phyloP scores from a whole-genome alignment of 2,113 vertebrate genomes.

The Pagrus major region DNA sequence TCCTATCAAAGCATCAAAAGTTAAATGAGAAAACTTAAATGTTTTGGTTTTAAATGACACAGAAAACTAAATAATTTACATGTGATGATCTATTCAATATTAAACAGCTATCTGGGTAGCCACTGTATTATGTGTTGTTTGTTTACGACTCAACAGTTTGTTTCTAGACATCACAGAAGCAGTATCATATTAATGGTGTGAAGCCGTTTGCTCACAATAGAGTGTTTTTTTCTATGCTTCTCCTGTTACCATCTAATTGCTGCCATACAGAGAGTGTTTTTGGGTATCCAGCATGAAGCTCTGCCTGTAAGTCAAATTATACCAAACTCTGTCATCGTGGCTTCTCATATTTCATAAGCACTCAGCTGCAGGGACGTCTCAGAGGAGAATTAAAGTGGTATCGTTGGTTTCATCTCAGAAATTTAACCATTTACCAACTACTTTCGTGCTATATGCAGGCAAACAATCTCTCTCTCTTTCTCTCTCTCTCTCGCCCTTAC shows the following conservation, averaged over 20 bases:
- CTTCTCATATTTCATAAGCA: slow-evolving; percentile 49
- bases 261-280: slow-evolving; percentile 19
- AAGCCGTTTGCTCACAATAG: too few species aligned
- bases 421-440: slow-evolving; percentile 29
- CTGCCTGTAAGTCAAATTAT: slow-evolving; percentile 44
- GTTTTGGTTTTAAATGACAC: too few species aligned
- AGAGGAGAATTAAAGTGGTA: slow-evolving; percentile 24
- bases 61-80: too few species aligned
- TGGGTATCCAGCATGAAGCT: slow-evolving; percentile 1
- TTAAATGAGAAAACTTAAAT: too few species aligned
- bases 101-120: background rate
- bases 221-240: background rate
- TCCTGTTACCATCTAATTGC: background rate
- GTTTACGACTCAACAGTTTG: background rate
- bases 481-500: background rate
- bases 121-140: background rate
- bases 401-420: slow-evolving; percentile 35
- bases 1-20: too few species aligned
- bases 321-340: background rate
- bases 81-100: too few species aligned
- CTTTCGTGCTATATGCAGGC: background rate
- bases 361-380: slow-evolving; percentile 39
- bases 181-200: background rate
- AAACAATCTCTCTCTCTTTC: background rate
- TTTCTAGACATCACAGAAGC: background rate